Evolutionary conservation across 2,113 vertebrate species (phyloP), one percentile per base, ranked within the genome.

Genomic region (Atherinomorus stipes): DNA sequence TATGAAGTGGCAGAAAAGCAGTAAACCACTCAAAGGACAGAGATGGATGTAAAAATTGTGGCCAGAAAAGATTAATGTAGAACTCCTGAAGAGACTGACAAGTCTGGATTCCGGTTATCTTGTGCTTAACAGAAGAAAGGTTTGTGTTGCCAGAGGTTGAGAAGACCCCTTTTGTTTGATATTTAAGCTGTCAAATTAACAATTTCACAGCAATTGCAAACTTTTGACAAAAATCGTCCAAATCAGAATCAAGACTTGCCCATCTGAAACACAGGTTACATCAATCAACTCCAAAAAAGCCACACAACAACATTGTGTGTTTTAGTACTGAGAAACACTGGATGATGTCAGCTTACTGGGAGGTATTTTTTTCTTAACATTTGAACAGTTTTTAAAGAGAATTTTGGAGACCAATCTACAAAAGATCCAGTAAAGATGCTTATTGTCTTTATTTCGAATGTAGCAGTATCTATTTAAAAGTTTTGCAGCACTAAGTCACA

Each of bases 1-100:
- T 95, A 95, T 31, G 50, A 54, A 9, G 89, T 12, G 40, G 53
- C 68, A 2, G 68, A 51, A 16, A 72, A 53, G 28, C 58, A 58
- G 47, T 90, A 84, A 52, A 62, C 8, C 11, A 22, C 21, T 52
- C 10, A 7, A 7, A 53, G n/a, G 61, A 11, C 34, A 31, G 25
- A 62, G 21, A n/a, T 0, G n/a, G 13, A 22, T 40, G 6, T 19
- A 56, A 22, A 9, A 50, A 61, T 40, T 13, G n/a, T 28, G 12
- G 11, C 42, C 47, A 52, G 49, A 49, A 9, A 47, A 6, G 18
- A 47, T 18, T 2, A 47, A 47, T 8, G 5, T n/a, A 8, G 7
- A 47, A 16, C 4, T 47, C 0, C 6, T 8, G 44, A 47, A 19
- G 16, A 45, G 15, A 10, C 3, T 40, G 38, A 12, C 10, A 40